Evolutionary conservation across 2,113 vertebrate genomes (phyloP).

Genomic region (Pelecanoides urinatrix): DNA sequence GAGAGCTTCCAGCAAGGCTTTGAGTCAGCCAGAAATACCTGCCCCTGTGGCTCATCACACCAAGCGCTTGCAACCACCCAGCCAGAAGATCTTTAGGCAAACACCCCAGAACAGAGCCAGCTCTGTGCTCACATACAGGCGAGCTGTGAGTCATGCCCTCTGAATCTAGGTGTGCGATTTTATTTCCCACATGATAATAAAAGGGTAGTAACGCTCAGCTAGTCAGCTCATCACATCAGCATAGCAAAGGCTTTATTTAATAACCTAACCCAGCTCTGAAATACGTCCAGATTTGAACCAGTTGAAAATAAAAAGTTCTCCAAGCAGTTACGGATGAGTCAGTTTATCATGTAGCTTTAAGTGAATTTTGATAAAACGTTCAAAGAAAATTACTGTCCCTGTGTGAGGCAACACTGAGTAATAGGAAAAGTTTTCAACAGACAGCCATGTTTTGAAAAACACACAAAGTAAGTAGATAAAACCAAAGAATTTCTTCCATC

Average conservation of each 20-base stretch:
- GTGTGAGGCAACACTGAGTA: conserved; percentile 45
- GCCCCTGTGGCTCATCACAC: background rate
- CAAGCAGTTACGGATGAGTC: background rate
- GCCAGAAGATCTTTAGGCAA: background rate
- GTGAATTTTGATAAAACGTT: conserved; percentile 45
- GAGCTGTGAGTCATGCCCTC: background rate
- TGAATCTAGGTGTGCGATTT: conserved; percentile 33
- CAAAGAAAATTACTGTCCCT: conserved; percentile 46
- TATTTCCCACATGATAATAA: conserved; percentile 54
- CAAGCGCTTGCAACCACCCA: background rate
- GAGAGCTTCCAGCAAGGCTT: background rate
- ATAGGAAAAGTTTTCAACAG: conserved; percentile 5
- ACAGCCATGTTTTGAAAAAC: background rate
- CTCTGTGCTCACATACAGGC: background rate
- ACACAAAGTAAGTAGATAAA: background rate
- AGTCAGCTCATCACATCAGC: conserved; percentile 29
- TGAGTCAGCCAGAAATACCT: background rate
- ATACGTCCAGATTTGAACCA: conserved; percentile 28
- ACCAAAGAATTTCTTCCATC: background rate
- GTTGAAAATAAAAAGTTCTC: conserved; percentile 9
- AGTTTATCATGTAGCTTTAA: conserved; percentile 43
- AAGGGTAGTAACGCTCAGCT: background rate
- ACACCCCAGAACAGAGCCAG: background rate
- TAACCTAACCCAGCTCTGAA: conserved; percentile 46
- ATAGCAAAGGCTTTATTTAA: conserved; percentile 58